A percentile compares a stretch with the other conserved stretches of the same genome.
These are phyloP conservation scores for Drosophila athabasca DNA, from an alignment of 1,140 invertebrate genomes.

Conservation along the genomic window DNA sequence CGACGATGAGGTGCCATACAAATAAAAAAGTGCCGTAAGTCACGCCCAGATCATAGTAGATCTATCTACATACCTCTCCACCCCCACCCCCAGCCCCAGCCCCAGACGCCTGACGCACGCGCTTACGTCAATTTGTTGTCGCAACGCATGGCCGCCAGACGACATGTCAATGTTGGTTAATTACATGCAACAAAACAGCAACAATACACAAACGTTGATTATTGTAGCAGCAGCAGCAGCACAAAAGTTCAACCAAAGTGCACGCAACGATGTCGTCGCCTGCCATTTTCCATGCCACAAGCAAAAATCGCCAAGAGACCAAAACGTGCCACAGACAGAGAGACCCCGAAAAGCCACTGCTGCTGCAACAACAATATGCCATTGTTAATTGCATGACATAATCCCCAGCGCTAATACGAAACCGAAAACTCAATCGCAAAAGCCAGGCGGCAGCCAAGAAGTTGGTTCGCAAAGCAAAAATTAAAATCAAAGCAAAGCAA, in stretches of 20 bases:
- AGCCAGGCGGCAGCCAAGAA: conserved; percentile 20
- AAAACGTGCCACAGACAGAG: conserved; percentile 52
- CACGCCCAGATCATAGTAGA: conserved; percentile 45
- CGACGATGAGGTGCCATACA: conserved; percentile 20
- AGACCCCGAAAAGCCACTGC: conserved; percentile 13
- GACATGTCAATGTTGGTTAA: conserved; percentile 78
- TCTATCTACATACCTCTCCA: conserved; percentile 7
- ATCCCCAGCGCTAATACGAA: conserved; percentile 71
- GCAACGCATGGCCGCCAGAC: conserved; percentile 70
- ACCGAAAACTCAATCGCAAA: conserved; percentile 76
- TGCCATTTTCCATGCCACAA: conserved; percentile 27
- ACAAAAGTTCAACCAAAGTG: conserved; percentile 70
- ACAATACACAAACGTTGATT: conserved; percentile 11
- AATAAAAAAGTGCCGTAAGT: conserved; percentile 47
- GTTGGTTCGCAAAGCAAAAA: conserved; percentile 36
- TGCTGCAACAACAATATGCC: conserved; percentile 59
- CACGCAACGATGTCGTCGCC: conserved; percentile 61
- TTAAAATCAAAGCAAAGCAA: conserved; percentile 53
- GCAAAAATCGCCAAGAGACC: conserved; percentile 40
- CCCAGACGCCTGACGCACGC: conserved; percentile 52
- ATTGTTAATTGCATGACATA: conserved; percentile 82
- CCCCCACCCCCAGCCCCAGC: no score
- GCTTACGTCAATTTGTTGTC: conserved; percentile 76
- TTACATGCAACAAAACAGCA: conserved; percentile 61
- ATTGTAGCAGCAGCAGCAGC: conserved; percentile 8